Evolutionary conservation across 2,888 invertebrate species (phyloP).

Genomic region (Caenorhabditis uteleia): DNA sequence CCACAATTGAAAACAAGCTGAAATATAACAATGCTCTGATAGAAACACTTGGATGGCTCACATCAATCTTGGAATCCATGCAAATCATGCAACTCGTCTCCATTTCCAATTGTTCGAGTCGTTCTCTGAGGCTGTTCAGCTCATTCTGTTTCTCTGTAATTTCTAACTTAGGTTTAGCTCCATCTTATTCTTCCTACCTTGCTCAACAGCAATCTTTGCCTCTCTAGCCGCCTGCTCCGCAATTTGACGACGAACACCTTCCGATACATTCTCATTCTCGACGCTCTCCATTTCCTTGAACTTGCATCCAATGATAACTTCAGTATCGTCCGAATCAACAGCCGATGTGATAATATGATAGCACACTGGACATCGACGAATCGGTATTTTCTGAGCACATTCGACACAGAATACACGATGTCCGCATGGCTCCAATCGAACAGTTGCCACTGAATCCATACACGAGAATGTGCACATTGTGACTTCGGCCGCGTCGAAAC

Average conservation of each 20-base stretch:
- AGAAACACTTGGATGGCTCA: too few relatives aligned
- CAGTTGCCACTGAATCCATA: constrained; percentile 47
- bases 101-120: constrained; percentile 44
- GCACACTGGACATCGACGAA: constrained; percentile 46
- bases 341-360: constrained; percentile 37
- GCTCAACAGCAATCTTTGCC: constrained; percentile 41
- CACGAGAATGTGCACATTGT: constrained; percentile 57
- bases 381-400: constrained; percentile 38
- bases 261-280: constrained; percentile 7
- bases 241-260: constrained; percentile 20
- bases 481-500: constrained; percentile 43
- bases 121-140: constrained; percentile 30
- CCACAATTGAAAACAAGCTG: constrained; percentile 43
- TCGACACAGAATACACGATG: constrained; percentile 54
- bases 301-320: constrained; percentile 30
- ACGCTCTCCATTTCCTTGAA: not conserved
- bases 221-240: constrained; percentile 43
- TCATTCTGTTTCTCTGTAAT: constrained; percentile 43
- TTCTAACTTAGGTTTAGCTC: not conserved
- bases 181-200: constrained; percentile 4
- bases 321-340: constrained; percentile 19
- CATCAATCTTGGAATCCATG: constrained; percentile 41
- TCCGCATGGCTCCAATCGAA: constrained; percentile 52
- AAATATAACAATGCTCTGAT: too few relatives aligned
- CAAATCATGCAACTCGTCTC: constrained; percentile 48